Conservation (phyloP, 1,140 invertebrate genomes). For the Leptinotarsa undecemlineata region DNA sequence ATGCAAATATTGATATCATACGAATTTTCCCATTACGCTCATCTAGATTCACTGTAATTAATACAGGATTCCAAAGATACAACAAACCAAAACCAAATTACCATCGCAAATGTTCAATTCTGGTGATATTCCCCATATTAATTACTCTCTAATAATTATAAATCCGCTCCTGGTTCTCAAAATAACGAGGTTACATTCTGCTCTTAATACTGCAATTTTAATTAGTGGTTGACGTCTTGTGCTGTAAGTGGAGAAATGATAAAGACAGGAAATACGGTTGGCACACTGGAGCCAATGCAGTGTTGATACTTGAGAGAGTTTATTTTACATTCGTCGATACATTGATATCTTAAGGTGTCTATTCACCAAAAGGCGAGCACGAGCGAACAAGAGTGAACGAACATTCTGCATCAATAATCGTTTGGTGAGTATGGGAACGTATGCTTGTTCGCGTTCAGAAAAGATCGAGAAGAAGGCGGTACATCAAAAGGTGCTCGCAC, state of each 20-base stretch:
- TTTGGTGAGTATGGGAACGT: no score
- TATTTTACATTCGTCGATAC: not conserved
- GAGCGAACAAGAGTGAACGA: no score
- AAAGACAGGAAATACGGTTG: not conserved
- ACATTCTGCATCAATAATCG: no score
- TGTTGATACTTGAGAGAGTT: not conserved
- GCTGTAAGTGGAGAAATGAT: not conserved
- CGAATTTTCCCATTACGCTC: not conserved
- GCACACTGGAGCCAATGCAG: not conserved
- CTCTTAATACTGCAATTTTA: not conserved
- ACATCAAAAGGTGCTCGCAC: no score
- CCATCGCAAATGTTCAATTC: not conserved
- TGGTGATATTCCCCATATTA: not conserved
- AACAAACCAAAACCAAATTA: not conserved
- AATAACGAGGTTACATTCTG: not conserved
- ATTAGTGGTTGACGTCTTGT: not conserved
- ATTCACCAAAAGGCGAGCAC: no score
- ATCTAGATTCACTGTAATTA: not conserved
- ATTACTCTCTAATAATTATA: constrained; percentile 6
- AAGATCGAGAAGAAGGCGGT: no score
- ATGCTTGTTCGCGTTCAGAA: no score
- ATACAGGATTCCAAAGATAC: not conserved
- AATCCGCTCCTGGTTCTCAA: not conserved
- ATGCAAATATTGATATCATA: not conserved
- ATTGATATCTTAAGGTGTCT: not conserved